A percentile compares a stretch with the other conserved stretches of the same genome.
Conservation (phyloP, 2,888 invertebrate species). For the Poecilobothrus nobilitatus region DNA sequence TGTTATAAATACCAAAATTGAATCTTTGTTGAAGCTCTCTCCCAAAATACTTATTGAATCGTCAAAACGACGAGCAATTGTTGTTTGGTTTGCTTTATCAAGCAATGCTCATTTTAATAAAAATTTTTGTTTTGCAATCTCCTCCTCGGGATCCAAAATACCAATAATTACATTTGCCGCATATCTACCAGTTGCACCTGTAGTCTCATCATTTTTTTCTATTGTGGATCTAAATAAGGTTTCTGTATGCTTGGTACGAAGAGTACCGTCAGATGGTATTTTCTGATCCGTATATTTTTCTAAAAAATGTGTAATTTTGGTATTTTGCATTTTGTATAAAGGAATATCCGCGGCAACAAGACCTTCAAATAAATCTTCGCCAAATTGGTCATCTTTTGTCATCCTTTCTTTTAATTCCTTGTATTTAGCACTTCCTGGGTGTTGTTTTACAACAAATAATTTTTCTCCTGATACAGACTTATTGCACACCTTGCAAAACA, state of each 20-base stretch:
- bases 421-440: slow-evolving; percentile 14
- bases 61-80: slow-evolving; percentile 14
- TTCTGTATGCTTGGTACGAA: not conserved
- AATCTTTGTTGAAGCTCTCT: slow-evolving; percentile 15
- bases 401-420: slow-evolving; percentile 12
- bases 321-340: slow-evolving; percentile 14
- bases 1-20: slow-evolving; percentile 11
- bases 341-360: slow-evolving; percentile 17
- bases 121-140: no score
- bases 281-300: slow-evolving; percentile 15
- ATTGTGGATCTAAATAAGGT: not conserved
- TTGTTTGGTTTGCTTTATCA: slow-evolving; percentile 9
- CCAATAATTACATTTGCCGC: no score
- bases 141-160: no score
- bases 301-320: slow-evolving; percentile 12
- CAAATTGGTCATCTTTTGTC: slow-evolving; percentile 13
- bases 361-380: slow-evolving; percentile 14
- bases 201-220: no score
- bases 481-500: slow-evolving; percentile 17
- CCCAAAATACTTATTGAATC: no score
- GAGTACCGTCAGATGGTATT: slow-evolving; percentile 11
- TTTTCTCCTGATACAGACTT: slow-evolving; percentile 12
- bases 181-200: no score
- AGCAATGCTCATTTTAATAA: slow-evolving; percentile 2
- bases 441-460: slow-evolving; percentile 13